Base-by-base conservation (phyloP, 2,888 invertebrate genomes). In the Colostygia pectinataria region DNA sequence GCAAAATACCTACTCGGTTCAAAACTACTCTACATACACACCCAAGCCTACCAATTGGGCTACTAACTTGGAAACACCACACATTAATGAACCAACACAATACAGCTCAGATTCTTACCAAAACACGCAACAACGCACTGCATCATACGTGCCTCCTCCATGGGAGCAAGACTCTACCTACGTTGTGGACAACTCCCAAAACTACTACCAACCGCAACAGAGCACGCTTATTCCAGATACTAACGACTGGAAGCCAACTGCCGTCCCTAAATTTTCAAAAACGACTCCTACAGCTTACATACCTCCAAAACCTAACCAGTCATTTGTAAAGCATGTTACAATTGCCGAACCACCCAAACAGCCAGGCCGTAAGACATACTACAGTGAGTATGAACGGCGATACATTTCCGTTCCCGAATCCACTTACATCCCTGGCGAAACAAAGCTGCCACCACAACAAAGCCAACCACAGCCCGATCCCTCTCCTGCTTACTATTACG, bases 331-430 rank as follows among this genome's bases (percentile, higher is more conserved):
- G 42, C 65, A 82, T 3, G 82, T 74, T 1, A 72, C 65, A 27
- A 53, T 53, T 24, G 58, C 61, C 2, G 84, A 84, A 39, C 72
- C 75, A 28, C 77, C 82, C 1, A 80, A 68, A 48, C 54, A 72
- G 12, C 75, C 85, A 14, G 90, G 90, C 1, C 83, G 87, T 44
- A 90, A 88, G 64, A 90, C 89, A 0, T 90, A 90, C 51, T 90
- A 90, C 55, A 90, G 90, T 52, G 90, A 90, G 66, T 90, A 90
- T 52, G 90, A 90, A 65, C 77, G 90, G 52, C 83, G 90, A 39
- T 90, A 87, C 55, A 90, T 90, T 31, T 81, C 85, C 10, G 90
- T 90, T 1, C 90, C 90, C 4, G 90, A 90, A 55, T 78, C 86
- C 10, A 90, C 76, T 29, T 90, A 90, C 54, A 76, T 90, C 54